phyloP scores from a whole-genome alignment of 2,888 invertebrate genomes.

The Syrphus vitripennis region DNA sequence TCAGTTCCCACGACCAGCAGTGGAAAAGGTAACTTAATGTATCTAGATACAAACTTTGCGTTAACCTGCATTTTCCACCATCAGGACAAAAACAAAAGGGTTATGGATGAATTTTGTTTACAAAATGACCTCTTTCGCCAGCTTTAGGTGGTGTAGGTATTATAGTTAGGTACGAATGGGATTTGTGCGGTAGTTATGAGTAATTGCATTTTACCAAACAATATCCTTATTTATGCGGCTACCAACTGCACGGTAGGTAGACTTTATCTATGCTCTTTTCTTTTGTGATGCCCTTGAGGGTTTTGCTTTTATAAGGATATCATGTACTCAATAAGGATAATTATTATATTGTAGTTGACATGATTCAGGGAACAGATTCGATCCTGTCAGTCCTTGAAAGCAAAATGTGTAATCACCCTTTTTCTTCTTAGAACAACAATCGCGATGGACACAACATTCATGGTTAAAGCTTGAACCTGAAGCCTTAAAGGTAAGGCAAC shows the following conservation, averaged over 20 bases:
- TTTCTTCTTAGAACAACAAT: neutral
- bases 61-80: neutral
- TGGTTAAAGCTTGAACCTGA: no score
- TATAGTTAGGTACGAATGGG: neutral
- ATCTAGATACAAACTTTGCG: constrained; percentile 11
- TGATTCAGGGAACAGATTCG: constrained; percentile 5
- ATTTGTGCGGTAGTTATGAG: neutral
- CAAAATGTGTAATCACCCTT: constrained; percentile 22
- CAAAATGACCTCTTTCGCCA: constrained; percentile 31
- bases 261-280: constrained; percentile 7
- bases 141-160: neutral
- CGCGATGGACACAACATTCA: no score
- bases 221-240: constrained; percentile 46
- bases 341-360: constrained; percentile 44
- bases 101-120: constrained; percentile 57
- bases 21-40: neutral
- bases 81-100: constrained; percentile 7
- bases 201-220: constrained; percentile 59
- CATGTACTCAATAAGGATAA: constrained; percentile 25
- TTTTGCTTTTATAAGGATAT: constrained; percentile 14
- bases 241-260: neutral
- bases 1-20: constrained; percentile 8
- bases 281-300: neutral
- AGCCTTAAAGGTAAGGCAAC: no score
- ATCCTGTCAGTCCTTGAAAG: neutral